Evolutionary conservation across 2,113 vertebrate species (phyloP).

Genomic region (Epinephelus moara): DNA sequence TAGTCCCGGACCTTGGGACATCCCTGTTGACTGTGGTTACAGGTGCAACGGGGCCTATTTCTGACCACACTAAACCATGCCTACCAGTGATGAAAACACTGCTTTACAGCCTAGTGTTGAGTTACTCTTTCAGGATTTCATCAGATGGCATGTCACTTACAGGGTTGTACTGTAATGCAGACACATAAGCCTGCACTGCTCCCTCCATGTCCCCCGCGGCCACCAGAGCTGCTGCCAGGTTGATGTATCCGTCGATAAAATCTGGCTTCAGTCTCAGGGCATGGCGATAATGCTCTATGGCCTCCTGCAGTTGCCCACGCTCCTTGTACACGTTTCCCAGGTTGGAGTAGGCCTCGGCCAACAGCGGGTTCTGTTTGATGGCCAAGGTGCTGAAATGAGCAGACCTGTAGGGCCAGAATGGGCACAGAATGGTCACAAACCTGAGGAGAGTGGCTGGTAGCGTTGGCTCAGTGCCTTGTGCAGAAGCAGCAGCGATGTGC

Average conservation of each 20-base stretch:
- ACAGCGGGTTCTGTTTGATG: conserved; percentile 98
- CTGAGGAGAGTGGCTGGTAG: not conserved
- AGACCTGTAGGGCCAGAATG: conserved; percentile 85
- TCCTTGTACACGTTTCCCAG: conserved; percentile 99
- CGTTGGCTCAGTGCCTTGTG: not conserved
- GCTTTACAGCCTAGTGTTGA: not conserved
- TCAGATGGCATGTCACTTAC: conserved; percentile 82
- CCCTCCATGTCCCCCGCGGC: conserved; percentile 99
- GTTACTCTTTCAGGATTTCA: not conserved
- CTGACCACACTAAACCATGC: not conserved
- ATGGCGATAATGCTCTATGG: conserved; percentile 98
- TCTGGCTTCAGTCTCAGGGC: conserved; percentile 97
- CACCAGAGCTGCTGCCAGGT: conserved; percentile 96
- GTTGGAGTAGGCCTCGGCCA: conserved; percentile 99
- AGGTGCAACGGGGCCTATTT: no score
- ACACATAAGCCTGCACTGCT: conserved; percentile 98
- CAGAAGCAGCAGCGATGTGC: not conserved
- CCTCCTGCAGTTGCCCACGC: conserved; percentile 97
- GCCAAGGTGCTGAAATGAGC: conserved; percentile 99
- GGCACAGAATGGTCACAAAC: conserved; percentile 1
- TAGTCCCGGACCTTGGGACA: not conserved
- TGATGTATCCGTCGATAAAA: conserved; percentile 99
- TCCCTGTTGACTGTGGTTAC: no score
- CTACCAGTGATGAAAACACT: not conserved
- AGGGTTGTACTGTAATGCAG: conserved; percentile 99